Conservation (phyloP, 2,797 vertebrate species). For the Aphelocoma californica region DNA sequence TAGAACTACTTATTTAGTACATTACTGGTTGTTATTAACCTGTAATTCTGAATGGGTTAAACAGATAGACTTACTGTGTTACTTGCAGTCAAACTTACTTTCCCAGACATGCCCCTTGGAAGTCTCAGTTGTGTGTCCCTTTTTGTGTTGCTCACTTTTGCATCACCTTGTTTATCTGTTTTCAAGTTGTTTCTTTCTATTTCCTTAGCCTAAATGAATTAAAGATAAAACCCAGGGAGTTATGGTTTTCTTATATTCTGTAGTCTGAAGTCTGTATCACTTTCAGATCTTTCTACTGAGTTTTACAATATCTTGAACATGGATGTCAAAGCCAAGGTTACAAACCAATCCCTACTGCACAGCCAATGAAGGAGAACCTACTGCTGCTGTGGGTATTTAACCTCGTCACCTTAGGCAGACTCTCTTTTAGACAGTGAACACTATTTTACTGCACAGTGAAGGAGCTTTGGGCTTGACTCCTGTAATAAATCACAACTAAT, state of each 20-base stretch:
- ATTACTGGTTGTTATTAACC: neutral
- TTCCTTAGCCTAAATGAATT: neutral
- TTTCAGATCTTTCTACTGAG: neutral
- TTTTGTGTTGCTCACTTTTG: neutral
- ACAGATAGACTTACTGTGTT: neutral
- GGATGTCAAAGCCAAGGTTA: neutral
- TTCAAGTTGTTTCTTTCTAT: neutral
- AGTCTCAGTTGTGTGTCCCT: neutral
- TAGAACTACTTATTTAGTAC: neutral
- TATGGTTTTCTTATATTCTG: neutral
- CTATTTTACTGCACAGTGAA: neutral
- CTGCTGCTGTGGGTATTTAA: neutral
- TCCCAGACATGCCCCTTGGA: neutral
- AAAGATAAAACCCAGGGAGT: neutral
- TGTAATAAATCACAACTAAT: slow-evolving; percentile 43
- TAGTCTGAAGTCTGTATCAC: neutral
- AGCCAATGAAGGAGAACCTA: rapidly evolving
- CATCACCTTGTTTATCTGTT: neutral
- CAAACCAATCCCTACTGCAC: neutral
- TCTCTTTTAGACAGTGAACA: neutral
- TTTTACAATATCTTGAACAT: neutral
- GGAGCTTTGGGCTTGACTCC: neutral
- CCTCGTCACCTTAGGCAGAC: neutral
- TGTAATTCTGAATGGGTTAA: neutral
- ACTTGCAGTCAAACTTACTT: neutral